Base-by-base conservation (phyloP, 1,140 invertebrate genomes). In the Riptortus pedestris region DNA sequence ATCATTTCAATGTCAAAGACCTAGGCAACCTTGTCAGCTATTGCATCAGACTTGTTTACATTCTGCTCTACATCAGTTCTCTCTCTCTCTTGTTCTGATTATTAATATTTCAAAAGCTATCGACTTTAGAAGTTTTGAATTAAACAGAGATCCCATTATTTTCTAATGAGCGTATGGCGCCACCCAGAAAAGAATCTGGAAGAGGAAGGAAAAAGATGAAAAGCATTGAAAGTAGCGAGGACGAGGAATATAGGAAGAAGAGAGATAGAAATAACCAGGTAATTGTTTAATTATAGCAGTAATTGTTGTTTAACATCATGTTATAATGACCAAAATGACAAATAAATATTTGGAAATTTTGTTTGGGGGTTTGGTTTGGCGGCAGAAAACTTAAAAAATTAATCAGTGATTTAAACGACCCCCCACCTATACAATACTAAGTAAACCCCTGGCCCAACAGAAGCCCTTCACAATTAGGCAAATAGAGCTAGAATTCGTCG, bases 251-350 rank as follows among this genome's bases (percentile, higher is more conserved):
- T 72, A 79, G 85, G 64, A 84, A 82, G 68, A 82, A 85, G 51
- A 77, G 91, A 26, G 87, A 90, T 70, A 80, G 88, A 70, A 93
- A 93, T 76, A 93, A 93, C 77, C 80, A 90, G 74, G 84, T 85
- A 76, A 11, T 26, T 29, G 5, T 27, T 57, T 4, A 24, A 4
- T 1, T 27, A 27, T n/a, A 27, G 7, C 24, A 1, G 4, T 57
- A n/a, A 47, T n/a, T n/a, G n/a, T n/a, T n/a, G n/a, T n/a, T n/a
- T n/a, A n/a, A n/a, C n/a, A n/a, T n/a, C n/a, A n/a, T n/a, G n/a
- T n/a, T n/a, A n/a, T n/a, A n/a, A n/a, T 43, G 11, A 43, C 38
- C 11, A 43, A 43, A 11, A 11, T 43, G n/a, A 9, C 11, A 43
- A 11, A 43, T 43, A 43, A 11, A 43, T 43, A 43, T 43, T 11